phyloP scores from a whole-genome alignment of 2,797 vertebrate species.

The Apodemus agrarius region DNA sequence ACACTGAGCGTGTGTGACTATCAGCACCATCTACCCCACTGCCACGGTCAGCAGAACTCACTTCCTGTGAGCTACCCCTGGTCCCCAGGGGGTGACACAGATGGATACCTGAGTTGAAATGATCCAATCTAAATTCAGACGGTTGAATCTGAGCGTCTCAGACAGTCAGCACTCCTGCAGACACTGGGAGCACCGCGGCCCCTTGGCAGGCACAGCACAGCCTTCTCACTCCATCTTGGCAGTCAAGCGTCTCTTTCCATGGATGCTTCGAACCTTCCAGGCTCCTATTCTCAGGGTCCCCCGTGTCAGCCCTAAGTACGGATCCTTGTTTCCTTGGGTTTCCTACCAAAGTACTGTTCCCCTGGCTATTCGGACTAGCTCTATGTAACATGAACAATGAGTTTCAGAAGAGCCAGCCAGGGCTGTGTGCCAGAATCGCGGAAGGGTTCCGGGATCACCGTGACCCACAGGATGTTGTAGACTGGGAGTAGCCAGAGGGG shows the following conservation, averaged over 20 bases:
- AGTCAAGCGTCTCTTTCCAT: neutral
- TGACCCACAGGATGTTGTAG: accelerated
- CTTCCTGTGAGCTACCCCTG: neutral
- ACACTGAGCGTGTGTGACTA: accelerated
- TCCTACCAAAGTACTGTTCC: neutral
- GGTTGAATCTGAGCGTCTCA: accelerated
- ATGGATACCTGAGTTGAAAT: accelerated
- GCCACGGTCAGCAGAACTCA: accelerated
- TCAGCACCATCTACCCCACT: accelerated
- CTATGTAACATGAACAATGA: neutral
- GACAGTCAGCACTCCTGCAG: no score
- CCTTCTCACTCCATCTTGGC: neutral
- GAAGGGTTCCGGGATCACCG: accelerated
- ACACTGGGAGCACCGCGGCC: neutral
- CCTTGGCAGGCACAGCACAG: neutral
- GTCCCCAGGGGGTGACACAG: accelerated
- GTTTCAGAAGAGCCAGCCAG: neutral
- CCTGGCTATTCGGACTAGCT: neutral
- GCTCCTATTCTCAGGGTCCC: neutral
- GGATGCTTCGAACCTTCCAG: accelerated
- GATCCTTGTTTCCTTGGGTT: neutral
- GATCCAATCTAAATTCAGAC: no score
- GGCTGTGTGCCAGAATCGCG: neutral
- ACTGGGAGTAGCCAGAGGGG: neutral
- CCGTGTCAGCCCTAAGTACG: accelerated